A percentile compares a stretch with the other conserved stretches of the same genome.
These are phyloP conservation scores for Empis livida DNA, from an alignment of 2,888 invertebrate genomes.

Conservation along the genomic window DNA sequence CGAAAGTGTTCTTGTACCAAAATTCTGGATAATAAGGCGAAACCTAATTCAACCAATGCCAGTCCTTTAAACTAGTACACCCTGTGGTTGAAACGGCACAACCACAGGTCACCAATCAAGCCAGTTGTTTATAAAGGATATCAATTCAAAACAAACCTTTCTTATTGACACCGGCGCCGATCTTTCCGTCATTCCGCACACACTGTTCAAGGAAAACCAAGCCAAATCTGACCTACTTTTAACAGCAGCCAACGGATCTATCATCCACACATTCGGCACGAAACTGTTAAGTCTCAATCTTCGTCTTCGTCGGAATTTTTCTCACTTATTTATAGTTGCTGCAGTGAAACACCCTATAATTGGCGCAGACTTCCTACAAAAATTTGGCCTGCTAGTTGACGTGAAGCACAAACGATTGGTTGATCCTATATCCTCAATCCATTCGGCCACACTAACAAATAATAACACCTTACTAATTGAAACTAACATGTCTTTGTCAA, in stretches of 20 bases:
- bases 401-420: background rate
- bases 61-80: no score
- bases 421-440: background rate
- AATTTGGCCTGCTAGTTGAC: background rate
- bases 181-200: background rate
- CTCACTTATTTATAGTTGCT: background rate
- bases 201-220: background rate
- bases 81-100: no score
- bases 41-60: no score
- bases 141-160: background rate
- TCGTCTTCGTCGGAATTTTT: background rate
- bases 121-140: no score
- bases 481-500: background rate
- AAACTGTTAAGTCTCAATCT: background rate
- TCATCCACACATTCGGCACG: background rate
- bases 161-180: background rate
- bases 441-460: background rate
- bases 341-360: slow-evolving; percentile 8
- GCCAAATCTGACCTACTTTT: background rate
- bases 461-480: background rate
- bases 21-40: no score
- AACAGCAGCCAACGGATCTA: background rate
- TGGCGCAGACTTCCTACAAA: slow-evolving; percentile 8
- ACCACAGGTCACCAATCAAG: no score
- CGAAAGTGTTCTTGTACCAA: background rate